Base-by-base conservation (phyloP, 2,113 vertebrate genomes). In the Equus quagga region DNA sequence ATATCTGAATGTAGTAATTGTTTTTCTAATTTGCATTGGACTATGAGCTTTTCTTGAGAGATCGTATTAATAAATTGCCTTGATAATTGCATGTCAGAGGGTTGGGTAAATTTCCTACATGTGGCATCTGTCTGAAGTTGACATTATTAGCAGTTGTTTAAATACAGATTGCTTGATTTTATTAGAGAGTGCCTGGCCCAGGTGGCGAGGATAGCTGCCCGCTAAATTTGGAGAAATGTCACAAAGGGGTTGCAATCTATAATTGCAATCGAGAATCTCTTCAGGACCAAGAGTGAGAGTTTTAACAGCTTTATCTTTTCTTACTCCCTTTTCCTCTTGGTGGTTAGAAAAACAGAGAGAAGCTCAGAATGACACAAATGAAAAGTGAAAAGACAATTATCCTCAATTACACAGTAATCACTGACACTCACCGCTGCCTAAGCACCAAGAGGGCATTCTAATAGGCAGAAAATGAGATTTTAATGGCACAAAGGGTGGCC, bases 341-440 rank as follows among this genome's bases (percentile, higher is more conserved):
- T 98, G 98, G 98, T 95, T 98, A 97, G 99, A 97, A 99, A 99
- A 99, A 99, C 99, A 99, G 99, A 99, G 99, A 98, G 99, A 98
- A 99, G 99, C 98, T 98, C 98, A 98, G 98, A 99, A 99, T 99
- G 99, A 99, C 99, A 99, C 99, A 99, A 99, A 99, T 99, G 99
- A 99, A 99, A 99, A 99, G 99, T 99, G 99, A 99, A 99, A 99
- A 99, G 99, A 99, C 99, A 99, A 99, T 99, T 99, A 99, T 99
- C 99, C 98, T 98, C 99, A 99, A 99, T 99, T 99, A 99, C 99
- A 99, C 99, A 99, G 99, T 99, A 99, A 99, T 99, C 99, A 99
- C 98, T 97, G 99, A 99, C 99, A 99, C 99, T 99, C 99, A 99
- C 99, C 98, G 98, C 98, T 98, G 99, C 99, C 99, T 98, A 99